Evolutionary conservation across 1,140 invertebrate genomes (phyloP).

Genomic region (Camponotus pennsylvanicus): DNA sequence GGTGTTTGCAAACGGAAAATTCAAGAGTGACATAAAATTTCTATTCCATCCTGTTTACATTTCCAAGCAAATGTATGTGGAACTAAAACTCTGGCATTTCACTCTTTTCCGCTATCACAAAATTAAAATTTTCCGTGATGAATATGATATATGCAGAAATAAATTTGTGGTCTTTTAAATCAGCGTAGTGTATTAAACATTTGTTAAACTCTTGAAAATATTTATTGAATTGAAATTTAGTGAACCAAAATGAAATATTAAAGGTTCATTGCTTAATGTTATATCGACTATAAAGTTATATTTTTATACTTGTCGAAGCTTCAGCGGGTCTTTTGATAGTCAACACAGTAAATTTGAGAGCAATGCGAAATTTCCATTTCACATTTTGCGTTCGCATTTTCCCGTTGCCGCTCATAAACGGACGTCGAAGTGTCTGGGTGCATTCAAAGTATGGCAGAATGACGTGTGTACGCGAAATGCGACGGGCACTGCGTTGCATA

Average conservation of each 20-base stretch:
- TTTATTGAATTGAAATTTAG: neutral
- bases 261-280: neutral
- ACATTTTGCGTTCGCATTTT: constrained; percentile 6
- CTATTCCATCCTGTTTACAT: neutral
- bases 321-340: neutral
- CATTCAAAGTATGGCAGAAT: constrained; percentile 27
- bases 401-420: constrained; percentile 11
- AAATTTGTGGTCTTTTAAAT: too few relatives aligned
- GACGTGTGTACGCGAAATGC: constrained; percentile 35
- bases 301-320: neutral
- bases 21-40: constrained; percentile 32
- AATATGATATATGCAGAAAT: neutral
- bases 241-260: neutral
- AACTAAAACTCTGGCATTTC: constrained; percentile 8
- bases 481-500: constrained; percentile 33
- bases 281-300: neutral
- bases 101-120: neutral
- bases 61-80: neutral
- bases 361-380: constrained; percentile 17
- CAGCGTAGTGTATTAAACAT: too few relatives aligned
- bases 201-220: too few relatives aligned
- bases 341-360: neutral
- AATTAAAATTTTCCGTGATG: neutral
- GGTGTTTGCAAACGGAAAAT: neutral
- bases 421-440: constrained; percentile 16